A percentile compares a stretch with the other conserved stretches of the same genome.
Evolutionary conservation across 2,888 invertebrate species (phyloP).

Genomic region (Phortica okadai): DNA sequence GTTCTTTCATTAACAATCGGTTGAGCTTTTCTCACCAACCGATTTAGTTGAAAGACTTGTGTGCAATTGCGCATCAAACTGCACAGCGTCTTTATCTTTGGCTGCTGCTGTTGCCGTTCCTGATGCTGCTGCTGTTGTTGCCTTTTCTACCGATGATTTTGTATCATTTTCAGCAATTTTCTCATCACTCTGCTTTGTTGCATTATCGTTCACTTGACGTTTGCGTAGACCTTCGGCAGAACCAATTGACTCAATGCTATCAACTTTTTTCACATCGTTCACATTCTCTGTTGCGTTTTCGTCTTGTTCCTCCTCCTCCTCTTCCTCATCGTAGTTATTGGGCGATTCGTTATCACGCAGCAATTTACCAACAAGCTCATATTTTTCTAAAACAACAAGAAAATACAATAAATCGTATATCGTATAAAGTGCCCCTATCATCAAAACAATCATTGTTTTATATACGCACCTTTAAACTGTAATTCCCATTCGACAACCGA

Average conservation of each 20-base stretch:
- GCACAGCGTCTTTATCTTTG: background rate
- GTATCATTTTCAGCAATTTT: background rate
- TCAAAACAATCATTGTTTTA: too few relatives aligned
- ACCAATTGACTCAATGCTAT: background rate
- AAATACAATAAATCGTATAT: constrained; percentile 33
- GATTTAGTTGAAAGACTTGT: background rate
- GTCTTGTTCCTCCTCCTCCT: constrained; percentile 75
- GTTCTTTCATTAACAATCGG: constrained; percentile 15
- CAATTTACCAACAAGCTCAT: constrained; percentile 92
- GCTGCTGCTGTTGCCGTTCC: background rate
- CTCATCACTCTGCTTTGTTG: background rate
- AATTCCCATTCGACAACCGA: constrained; percentile 97
- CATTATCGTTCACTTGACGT: background rate
- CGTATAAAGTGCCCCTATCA: too few relatives aligned
- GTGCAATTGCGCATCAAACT: background rate
- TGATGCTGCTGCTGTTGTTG: background rate
- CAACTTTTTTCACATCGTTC: constrained; percentile 19
- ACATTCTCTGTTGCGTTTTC: constrained; percentile 17
- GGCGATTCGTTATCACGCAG: constrained; percentile 94
- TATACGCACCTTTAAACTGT: constrained; percentile 89
- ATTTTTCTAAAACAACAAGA: constrained; percentile 84
- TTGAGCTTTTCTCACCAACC: background rate
- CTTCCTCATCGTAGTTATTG: constrained; percentile 93
- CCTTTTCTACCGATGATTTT: background rate
- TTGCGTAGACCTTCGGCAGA: background rate